phyloP scores from a whole-genome alignment of 2,888 invertebrate genomes.

The Ceramica pisi region DNA sequence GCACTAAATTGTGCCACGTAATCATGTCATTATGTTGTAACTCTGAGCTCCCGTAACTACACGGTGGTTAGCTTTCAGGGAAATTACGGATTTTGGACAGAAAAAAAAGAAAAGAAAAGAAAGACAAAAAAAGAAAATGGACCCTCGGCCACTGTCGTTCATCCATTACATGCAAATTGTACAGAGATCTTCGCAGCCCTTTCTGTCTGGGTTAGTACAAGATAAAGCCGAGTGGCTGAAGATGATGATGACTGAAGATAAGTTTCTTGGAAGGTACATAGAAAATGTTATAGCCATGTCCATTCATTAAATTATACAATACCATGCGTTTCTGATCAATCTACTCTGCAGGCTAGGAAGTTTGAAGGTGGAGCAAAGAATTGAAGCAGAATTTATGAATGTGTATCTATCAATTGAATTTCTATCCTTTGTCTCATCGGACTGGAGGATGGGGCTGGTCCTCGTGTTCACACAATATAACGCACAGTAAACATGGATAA shows the following conservation, averaged over 20 bases:
- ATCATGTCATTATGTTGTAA: constrained; percentile 56
- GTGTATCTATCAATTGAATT: background rate
- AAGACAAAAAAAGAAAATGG: background rate
- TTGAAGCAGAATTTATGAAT: background rate
- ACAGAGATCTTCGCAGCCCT: background rate
- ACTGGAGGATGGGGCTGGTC: background rate
- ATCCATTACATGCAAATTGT: background rate
- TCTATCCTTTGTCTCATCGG: background rate
- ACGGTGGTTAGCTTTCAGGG: background rate
- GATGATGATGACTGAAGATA: background rate
- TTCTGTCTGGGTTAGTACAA: no score
- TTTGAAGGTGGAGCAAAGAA: background rate
- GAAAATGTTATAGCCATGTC: no score
- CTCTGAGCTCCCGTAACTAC: constrained; percentile 15
- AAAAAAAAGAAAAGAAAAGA: constrained; percentile 1
- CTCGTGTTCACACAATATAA: no score
- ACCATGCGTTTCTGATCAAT: background rate
- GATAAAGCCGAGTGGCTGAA: background rate
- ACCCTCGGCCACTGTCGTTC: background rate
- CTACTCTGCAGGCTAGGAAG: background rate
- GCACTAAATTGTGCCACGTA: constrained; percentile 43
- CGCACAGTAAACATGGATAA: constrained; percentile 10
- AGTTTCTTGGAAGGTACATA: no score
- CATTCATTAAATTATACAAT: background rate
- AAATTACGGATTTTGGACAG: constrained; percentile 10